Evolutionary conservation across 2,113 vertebrate species (phyloP).

Genomic region (Mastomys coucha): DNA sequence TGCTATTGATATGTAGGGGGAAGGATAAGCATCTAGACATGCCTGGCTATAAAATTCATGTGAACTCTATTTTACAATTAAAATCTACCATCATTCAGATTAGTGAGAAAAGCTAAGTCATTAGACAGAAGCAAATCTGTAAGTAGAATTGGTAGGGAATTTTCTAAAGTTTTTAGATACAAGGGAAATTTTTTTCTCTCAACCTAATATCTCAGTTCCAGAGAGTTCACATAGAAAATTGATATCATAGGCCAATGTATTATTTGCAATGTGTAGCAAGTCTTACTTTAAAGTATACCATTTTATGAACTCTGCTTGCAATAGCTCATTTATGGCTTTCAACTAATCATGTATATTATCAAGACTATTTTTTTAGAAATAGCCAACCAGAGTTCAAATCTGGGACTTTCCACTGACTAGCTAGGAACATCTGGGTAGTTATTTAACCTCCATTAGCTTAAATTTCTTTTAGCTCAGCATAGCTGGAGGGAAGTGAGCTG

Average conservation of each 20-base stretch:
- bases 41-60: background rate
- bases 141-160: background rate
- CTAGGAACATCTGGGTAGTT: background rate
- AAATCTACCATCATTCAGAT: background rate
- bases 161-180: background rate
- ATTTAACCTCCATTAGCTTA: background rate
- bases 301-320: constrained; percentile 32
- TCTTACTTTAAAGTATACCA: background rate
- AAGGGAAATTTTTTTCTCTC: background rate
- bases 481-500: background rate
- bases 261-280: background rate
- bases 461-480: constrained; percentile 16
- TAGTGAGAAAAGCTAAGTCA: background rate
- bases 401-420: background rate
- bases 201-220: background rate
- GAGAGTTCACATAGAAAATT: background rate
- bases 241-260: background rate
- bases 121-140: background rate
- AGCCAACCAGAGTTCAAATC: background rate
- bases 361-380: constrained; percentile 10
- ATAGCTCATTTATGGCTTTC: background rate
- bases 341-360: background rate
- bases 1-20: background rate
- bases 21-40: background rate
- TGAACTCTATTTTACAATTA: background rate